Base-by-base conservation (phyloP, 1,140 invertebrate species). In the Sycobia sp. region DNA sequence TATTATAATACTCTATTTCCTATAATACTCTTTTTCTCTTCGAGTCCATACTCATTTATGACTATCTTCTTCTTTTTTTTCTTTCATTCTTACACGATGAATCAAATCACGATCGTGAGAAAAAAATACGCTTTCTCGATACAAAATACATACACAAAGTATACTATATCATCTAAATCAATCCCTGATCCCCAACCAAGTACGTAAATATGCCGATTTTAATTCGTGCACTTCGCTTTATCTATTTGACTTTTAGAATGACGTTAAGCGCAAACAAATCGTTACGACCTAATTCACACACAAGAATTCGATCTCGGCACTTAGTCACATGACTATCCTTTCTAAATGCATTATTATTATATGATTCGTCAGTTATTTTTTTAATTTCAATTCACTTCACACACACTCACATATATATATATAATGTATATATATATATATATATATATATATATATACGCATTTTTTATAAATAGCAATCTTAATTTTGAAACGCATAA, bases 381-480 rank as follows among this genome's bases (percentile, higher is more conserved):
- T 43, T 4, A 10, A n/a, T 9, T 27, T 7, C 34, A 14, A 4
- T n/a, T n/a, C n/a, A n/a, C n/a, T n/a, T n/a, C n/a, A n/a, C n/a
- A n/a, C n/a, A n/a, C n/a, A n/a, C n/a, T n/a, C n/a, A n/a, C n/a
- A n/a, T n/a, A n/a, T n/a, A n/a, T n/a, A n/a, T n/a, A n/a, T n/a
- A n/a, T n/a, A n/a, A n/a, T n/a, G n/a, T n/a, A n/a, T n/a, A n/a
- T n/a, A n/a, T n/a, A n/a, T n/a, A n/a, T n/a, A n/a, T n/a, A n/a
- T n/a, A n/a, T n/a, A n/a, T n/a, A n/a, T n/a, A n/a, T n/a, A n/a
- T n/a, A n/a, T n/a, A n/a, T n/a, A n/a, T n/a, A n/a, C n/a, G n/a
- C n/a, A n/a, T n/a, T n/a, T n/a, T n/a, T n/a, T 36, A 44, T 29
- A 51, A 25, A 47, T 55, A 68, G 65, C 58, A 72, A 65, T 55